Conservation (phyloP, 2,797 vertebrate species). For the Propithecus perrieri region DNA sequence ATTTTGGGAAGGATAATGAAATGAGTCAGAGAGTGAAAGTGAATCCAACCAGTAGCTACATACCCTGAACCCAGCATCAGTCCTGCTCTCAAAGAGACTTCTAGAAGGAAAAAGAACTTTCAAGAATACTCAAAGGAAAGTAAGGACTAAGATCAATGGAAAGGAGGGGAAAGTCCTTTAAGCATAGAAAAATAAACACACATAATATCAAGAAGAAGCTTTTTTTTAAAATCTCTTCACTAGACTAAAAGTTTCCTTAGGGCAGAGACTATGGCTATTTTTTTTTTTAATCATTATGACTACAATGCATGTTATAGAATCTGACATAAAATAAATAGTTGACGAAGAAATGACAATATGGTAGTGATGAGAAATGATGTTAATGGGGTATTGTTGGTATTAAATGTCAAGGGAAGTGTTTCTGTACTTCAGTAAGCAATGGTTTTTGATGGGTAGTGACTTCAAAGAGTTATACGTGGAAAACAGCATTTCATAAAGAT, state of each 20-base stretch:
- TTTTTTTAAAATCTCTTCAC: neutral
- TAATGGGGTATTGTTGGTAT: neutral
- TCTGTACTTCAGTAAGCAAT: neutral
- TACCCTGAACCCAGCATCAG: neutral
- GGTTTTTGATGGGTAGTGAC: neutral
- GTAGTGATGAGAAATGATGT: neutral
- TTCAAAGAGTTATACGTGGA: neutral
- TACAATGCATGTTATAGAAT: neutral
- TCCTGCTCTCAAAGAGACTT: neutral
- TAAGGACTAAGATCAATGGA: neutral
- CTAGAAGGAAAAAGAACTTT: neutral
- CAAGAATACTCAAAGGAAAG: neutral
- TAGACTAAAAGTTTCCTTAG: neutral
- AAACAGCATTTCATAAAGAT: neutral
- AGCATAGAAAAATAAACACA: neutral
- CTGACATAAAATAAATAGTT: neutral
- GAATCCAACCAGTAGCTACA: neutral
- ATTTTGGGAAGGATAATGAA: neutral
- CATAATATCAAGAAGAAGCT: neutral
- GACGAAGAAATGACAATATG: neutral
- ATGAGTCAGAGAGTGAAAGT: neutral
- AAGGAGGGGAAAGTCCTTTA: neutral
- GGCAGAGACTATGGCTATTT: neutral
- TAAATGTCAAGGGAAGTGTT: neutral
- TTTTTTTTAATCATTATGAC: neutral